Conservation (phyloP, 1,140 invertebrate species). For the Drosophila bifasciata region DNA sequence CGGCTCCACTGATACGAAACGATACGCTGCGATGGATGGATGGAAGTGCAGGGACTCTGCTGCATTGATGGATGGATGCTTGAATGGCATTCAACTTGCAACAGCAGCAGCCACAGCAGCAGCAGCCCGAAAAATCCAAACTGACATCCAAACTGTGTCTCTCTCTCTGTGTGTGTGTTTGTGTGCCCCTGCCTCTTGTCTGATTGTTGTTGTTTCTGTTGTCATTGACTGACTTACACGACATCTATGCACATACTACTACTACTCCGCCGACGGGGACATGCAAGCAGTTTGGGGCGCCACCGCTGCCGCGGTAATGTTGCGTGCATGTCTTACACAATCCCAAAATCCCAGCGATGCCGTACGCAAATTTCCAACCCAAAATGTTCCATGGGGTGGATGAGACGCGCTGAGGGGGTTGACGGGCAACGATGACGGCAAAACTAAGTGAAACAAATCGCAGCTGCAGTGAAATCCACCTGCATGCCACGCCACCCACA, state of each 20-base stretch:
- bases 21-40: conserved; percentile 26
- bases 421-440: conserved; percentile 9
- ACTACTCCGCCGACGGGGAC: neutral
- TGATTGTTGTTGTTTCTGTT: conserved; percentile 24
- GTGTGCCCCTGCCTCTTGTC: too few relatives aligned
- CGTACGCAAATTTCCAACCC: conserved; percentile 63
- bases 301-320: conserved; percentile 61
- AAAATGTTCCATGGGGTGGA: conserved; percentile 1
- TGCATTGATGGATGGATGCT: conserved; percentile 23
- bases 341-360: conserved; percentile 65
- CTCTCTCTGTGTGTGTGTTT: too few relatives aligned
- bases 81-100: conserved; percentile 48
- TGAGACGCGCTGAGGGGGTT: neutral
- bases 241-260: conserved; percentile 16
- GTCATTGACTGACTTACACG: conserved; percentile 57
- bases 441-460: conserved; percentile 76
- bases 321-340: conserved; percentile 79
- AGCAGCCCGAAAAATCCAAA: conserved; percentile 15
- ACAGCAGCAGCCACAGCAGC: conserved; percentile 20
- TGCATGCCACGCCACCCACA: conserved; percentile 18
- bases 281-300: conserved; percentile 1
- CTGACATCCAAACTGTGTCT: conserved; percentile 5
- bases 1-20: conserved; percentile 15
- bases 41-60: conserved; percentile 14
- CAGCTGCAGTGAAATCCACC: conserved; percentile 39